A percentile compares a stretch with the other conserved stretches of the same genome.
Conservation (phyloP, 53 echinoderm and acorn worm genomes). For the Temnopleurus reevesii region DNA sequence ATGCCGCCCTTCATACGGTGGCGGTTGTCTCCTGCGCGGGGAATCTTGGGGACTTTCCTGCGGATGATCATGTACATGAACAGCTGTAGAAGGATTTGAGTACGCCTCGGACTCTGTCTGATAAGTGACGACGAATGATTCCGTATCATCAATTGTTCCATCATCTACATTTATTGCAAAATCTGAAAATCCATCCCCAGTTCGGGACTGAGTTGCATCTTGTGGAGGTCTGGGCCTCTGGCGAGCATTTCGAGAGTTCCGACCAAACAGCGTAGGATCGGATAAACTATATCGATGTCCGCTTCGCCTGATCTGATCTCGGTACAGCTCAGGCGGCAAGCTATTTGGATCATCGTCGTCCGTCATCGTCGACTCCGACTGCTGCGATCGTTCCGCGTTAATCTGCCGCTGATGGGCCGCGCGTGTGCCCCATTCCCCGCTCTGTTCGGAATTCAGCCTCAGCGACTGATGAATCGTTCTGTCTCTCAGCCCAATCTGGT, state of each 20-base stretch:
- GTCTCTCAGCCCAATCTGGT: conserved; percentile 3
- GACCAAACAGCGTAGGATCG: conserved; percentile 39
- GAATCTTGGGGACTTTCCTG: not conserved
- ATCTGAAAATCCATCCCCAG: not conserved
- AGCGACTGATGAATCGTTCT: conserved; percentile 31
- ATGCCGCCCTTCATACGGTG: conserved; percentile 40
- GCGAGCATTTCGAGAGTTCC: conserved; percentile 36
- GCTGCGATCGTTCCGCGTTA: not conserved
- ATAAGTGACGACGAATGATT: not conserved
- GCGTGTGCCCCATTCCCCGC: conserved; percentile 7
- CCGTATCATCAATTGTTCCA: not conserved
- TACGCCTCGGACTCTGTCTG: not conserved
- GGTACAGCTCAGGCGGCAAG: conserved; percentile 43
- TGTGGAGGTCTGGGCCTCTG: not conserved
- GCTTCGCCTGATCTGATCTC: conserved; percentile 54
- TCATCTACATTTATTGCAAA: not conserved
- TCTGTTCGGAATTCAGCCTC: conserved; percentile 24
- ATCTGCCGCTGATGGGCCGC: conserved; percentile 19
- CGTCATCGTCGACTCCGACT: not conserved
- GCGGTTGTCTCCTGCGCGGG: conserved; percentile 1
- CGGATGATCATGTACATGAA: not conserved
- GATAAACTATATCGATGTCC: conserved; percentile 48
- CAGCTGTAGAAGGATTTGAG: not conserved
- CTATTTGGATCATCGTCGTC: conserved; percentile 41
- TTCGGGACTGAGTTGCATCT: not conserved